These are phyloP conservation scores for Pseudochaenichthys georgianus DNA, from an alignment of 2,797 vertebrate genomes.

Conservation along the genomic window DNA sequence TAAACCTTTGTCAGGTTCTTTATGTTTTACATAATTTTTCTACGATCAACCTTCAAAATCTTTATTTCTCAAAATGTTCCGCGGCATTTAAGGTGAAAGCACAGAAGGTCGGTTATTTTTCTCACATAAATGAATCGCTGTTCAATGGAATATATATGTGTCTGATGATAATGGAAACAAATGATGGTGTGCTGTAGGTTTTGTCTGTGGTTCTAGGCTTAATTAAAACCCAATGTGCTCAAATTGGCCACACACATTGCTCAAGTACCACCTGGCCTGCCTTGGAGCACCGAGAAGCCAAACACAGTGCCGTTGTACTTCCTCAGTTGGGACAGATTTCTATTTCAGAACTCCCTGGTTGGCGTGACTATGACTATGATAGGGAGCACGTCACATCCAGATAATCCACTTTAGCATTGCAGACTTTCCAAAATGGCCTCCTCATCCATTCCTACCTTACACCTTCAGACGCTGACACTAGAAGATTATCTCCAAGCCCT, in stretches of 20 bases:
- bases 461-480: conserved; percentile 64
- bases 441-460: conserved; percentile 65
- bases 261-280: conserved; percentile 17
- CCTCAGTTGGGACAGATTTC: conserved; percentile 66
- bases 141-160: neutral
- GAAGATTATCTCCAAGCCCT: conserved; percentile 65
- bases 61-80: neutral
- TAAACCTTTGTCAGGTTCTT: neutral
- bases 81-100: neutral
- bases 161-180: neutral
- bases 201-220: neutral
- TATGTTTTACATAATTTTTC: neutral
- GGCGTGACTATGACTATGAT: conserved; percentile 58
- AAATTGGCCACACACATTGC: conserved; percentile 13
- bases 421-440: conserved; percentile 66
- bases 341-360: conserved; percentile 69
- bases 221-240: conserved; percentile 14
- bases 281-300: conserved; percentile 12
- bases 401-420: conserved; percentile 81
- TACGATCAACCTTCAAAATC: neutral
- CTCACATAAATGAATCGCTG: neutral
- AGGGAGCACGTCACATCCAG: conserved; percentile 55
- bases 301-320: conserved; percentile 27
- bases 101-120: neutral
- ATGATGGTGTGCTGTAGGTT: neutral